phyloP scores from a whole-genome alignment of 2,888 invertebrate genomes.

The Bursaphelenchus okinawaensis region DNA sequence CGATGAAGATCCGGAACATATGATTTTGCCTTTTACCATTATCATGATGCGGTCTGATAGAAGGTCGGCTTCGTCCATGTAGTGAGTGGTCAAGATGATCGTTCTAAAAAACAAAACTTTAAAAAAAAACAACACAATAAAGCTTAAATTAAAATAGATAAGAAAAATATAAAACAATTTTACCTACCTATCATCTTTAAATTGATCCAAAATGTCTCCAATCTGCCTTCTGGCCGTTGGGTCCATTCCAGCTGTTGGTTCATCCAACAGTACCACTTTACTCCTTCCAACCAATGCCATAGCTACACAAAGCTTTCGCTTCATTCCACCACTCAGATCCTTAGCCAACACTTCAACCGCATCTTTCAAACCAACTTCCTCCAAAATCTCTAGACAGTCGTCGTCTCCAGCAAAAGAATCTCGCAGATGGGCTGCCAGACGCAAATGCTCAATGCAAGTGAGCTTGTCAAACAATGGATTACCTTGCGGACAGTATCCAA shows the following conservation, averaged over 20 bases:
- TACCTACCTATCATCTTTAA: neutral
- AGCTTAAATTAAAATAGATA: neutral
- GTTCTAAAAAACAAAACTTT: constrained; percentile 34
- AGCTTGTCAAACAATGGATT: constrained; percentile 49
- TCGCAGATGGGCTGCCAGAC: constrained; percentile 42
- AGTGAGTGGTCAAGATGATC: constrained; percentile 45
- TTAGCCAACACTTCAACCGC: constrained; percentile 30
- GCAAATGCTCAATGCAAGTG: constrained; percentile 48
- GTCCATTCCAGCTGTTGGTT: constrained; percentile 46
- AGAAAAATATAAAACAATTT: neutral
- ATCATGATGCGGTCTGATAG: constrained; percentile 46
- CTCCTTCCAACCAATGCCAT: constrained; percentile 47
- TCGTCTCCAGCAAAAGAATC: constrained; percentile 61
- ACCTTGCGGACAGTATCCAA: constrained; percentile 47
- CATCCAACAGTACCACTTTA: constrained; percentile 47
- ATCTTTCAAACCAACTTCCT: constrained; percentile 31
- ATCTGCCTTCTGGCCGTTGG: constrained; percentile 23
- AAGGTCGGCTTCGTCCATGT: constrained; percentile 54
- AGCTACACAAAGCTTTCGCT: constrained; percentile 49
- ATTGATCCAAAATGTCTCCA: neutral
- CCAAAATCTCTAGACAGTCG: constrained; percentile 28
- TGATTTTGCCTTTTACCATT: constrained; percentile 44
- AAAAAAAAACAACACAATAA: too few relatives aligned
- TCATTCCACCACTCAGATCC: constrained; percentile 50
- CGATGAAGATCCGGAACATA: constrained; percentile 36